These are phyloP conservation scores for Ctenomys sociabilis DNA, from an alignment of 2,113 vertebrate genomes.

Conservation along the genomic window DNA sequence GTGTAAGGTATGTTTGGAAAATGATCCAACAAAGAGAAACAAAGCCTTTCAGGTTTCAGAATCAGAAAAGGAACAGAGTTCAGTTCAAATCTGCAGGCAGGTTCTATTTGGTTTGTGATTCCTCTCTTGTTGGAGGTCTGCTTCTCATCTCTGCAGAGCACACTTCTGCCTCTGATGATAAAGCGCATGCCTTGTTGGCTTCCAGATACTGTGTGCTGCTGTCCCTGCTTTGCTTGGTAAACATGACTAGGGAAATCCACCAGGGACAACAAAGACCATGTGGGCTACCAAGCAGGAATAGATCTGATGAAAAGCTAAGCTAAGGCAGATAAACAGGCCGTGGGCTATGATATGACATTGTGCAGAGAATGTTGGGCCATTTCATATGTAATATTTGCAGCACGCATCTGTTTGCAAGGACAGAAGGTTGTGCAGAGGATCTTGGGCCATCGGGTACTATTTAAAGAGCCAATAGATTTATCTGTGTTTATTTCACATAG, in stretches of 20 bases:
- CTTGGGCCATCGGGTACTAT: not conserved
- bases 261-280: not conserved
- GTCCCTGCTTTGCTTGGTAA: not conserved
- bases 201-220: not conserved
- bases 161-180: conserved; percentile 45
- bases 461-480: conserved; percentile 26
- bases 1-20: conserved; percentile 57
- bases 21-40: conserved; percentile 55
- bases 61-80: conserved; percentile 58
- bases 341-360: not conserved
- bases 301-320: not conserved
- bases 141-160: conserved; percentile 45
- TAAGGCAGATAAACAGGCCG: not conserved
- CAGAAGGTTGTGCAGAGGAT: conserved; percentile 6
- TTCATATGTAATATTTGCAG: no score
- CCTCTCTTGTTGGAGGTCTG: conserved; percentile 52
- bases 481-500: not conserved
- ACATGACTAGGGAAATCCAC: not conserved
- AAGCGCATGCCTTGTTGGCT: conserved; percentile 18
- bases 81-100: conserved; percentile 37
- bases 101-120: conserved; percentile 58
- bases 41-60: conserved; percentile 50
- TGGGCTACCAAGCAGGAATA: not conserved
- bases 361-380: not conserved
- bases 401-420: not conserved